Evolutionary conservation across 2,113 vertebrate species (phyloP), one percentile per base, ranked within the genome.

Genomic region (Elephantulus edwardii): DNA sequence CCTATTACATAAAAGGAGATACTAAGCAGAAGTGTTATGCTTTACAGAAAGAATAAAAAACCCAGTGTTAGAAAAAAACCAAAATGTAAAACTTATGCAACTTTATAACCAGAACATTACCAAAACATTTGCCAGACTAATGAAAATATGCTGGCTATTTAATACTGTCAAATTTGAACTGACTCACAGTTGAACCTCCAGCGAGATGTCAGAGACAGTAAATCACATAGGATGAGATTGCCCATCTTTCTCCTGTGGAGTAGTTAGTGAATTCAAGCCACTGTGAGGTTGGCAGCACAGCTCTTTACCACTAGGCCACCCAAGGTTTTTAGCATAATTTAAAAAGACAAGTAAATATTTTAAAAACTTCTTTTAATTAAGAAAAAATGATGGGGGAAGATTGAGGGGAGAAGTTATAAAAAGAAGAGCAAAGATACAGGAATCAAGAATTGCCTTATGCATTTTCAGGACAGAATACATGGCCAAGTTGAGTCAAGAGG

Each of bases 101-200:
- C 48, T 68, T 84, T 74, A 81, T 30, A 84, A 58, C 5, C 75
- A 72, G 11, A 71, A 8, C 40, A 90, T 33, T 78, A 46, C 26
- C 78, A 91, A 92, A 74, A 66, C 2, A 74, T 64, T 84, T 88
- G 75, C 8, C 88, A 89, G 70, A 33, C 42, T 80, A 88, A 50
- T 71, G n/a, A 83, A 91, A 91, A 66, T 81, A 82, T 0, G 48
- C n/a, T n/a, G n/a, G n/a, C n/a, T n/a, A n/a, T n/a, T n/a, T n/a
- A n/a, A n/a, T n/a, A n/a, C n/a, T n/a, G n/a, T n/a, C n/a, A n/a
- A n/a, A n/a, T n/a, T n/a, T n/a, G n/a, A n/a, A n/a, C n/a, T n/a
- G n/a, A n/a, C n/a, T n/a, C n/a, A n/a, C n/a, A n/a, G n/a, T n/a
- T n/a, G n/a, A n/a, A n/a, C n/a, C n/a, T n/a, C n/a, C n/a, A n/a